Evolutionary conservation across 2,797 vertebrate species (phyloP), one percentile per base, ranked within the genome.

Genomic region (Acanthiza pusilla): DNA sequence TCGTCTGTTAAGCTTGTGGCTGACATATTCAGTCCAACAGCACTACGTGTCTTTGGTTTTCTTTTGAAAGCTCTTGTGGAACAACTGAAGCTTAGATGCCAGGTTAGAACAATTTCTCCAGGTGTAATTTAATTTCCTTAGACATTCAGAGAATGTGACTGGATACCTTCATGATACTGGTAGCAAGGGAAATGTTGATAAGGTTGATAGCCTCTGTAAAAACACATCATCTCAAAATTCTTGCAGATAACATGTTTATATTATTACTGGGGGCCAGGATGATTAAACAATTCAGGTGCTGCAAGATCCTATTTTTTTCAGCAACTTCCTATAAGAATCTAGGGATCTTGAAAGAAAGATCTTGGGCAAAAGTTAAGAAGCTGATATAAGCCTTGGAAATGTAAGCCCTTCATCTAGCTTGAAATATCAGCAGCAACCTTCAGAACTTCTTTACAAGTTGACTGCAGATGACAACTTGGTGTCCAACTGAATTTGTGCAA

Each of bases 381-480:
- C 40, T 85, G 19, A 55, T 54, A 16, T 70, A 77, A 60, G 22
- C 10, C 19, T 68, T 61, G 66, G 58, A 75, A 43, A 45, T 3
- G 0, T 40, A 72, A 91, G 5, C 6, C 13, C 5, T 79, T 68
- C 17, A 13, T 71, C 29, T 82, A 27, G 5, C 72, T 61, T 85
- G 84, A 75, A 81, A n/a, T n/a, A 58, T 5, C 30, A 87, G 23
- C 32, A 75, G 32, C 32, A 79, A 16, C 21, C 16, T 75, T 89
- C 50, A 77, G 74, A 91, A 9, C 27, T 70, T 77, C 25, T 58
- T 7, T 55, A 36, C 26, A 62, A 18, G 32, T 27, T 76, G 51
- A 54, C 38, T n/a, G 34, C 38, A n/a, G 67, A 50, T 61, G 60
- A 20, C 1, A 5, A 1, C 16, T 85, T 0, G 0, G 34, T 72